phyloP scores from a whole-genome alignment of 2,888 invertebrate species.

The Perdita meconis region DNA sequence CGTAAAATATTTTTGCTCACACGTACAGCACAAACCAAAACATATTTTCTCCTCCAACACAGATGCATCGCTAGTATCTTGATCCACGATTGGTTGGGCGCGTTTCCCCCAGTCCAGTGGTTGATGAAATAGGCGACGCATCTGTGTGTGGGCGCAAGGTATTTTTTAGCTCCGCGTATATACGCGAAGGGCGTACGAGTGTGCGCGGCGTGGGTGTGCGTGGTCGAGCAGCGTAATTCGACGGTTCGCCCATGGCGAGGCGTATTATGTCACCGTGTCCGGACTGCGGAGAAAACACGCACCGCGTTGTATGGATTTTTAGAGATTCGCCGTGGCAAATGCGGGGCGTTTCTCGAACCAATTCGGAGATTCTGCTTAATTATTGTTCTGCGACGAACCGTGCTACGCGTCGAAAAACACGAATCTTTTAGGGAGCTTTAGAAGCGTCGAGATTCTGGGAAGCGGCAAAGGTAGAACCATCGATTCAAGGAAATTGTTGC shows the following conservation, averaged over 20 bases:
- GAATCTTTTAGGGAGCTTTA: background rate
- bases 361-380: conserved; percentile 2
- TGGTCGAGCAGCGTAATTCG: conserved; percentile 58
- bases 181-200: conserved; percentile 17
- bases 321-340: conserved; percentile 26
- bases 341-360: background rate
- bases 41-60: no score
- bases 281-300: conserved; percentile 46
- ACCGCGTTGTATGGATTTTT: conserved; percentile 52
- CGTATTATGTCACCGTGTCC: conserved; percentile 67
- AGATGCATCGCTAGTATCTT: no score
- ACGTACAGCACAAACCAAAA: no score
- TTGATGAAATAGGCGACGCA: no score
- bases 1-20: no score
- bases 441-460: background rate
- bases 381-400: background rate
- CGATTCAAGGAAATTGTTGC: background rate
- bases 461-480: background rate
- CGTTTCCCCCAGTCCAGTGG: no score
- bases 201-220: conserved; percentile 26
- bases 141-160: no score
- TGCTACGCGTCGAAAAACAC: background rate
- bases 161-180: no score
- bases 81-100: no score
- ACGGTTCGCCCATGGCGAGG: conserved; percentile 64